Percentiles rank a stretch among this genome's conserved stretches.
Evolutionary conservation across 1,140 invertebrate genomes (phyloP).

Genomic region (Helicoverpa zea): DNA sequence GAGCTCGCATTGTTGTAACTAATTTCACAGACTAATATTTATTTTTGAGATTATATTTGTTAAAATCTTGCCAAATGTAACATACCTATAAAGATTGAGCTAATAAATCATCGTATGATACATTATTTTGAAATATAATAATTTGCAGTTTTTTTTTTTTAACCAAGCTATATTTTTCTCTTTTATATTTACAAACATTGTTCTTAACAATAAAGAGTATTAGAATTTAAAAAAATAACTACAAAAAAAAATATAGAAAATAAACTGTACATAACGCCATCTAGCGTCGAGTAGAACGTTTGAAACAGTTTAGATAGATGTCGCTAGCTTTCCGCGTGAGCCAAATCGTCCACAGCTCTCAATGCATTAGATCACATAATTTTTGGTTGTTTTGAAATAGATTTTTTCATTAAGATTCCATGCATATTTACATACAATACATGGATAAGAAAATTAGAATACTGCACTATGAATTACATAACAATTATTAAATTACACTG

Average conservation of each 20-base stretch:
- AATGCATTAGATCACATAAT: background rate
- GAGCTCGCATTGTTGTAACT: slow-evolving; percentile 35
- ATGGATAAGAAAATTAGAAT: too few species aligned
- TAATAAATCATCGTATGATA: background rate
- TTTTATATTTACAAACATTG: too few species aligned
- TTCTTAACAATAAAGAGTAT: too few species aligned
- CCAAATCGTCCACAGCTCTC: background rate
- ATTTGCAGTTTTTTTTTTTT: too few species aligned
- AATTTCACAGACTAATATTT: slow-evolving; percentile 39
- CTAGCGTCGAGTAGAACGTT: slow-evolving; percentile 78
- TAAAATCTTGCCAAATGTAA: background rate
- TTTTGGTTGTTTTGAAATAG: background rate
- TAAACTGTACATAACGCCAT: slow-evolving; percentile 66
- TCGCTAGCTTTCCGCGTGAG: slow-evolving; percentile 60
- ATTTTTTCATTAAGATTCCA: too few species aligned
- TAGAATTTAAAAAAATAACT: too few species aligned
- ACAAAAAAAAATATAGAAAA: slow-evolving; percentile 7
- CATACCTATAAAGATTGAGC: background rate
- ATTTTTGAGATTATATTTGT: slow-evolving; percentile 12
- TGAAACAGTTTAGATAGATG: slow-evolving; percentile 68
- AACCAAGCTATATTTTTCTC: too few species aligned
- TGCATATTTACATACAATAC: too few species aligned
- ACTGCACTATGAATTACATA: too few species aligned
- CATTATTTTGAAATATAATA: background rate
- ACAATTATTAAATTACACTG: too few species aligned